Evolutionary conservation across 1,140 invertebrate species (phyloP).

Genomic region (Drosophila yakuba): DNA sequence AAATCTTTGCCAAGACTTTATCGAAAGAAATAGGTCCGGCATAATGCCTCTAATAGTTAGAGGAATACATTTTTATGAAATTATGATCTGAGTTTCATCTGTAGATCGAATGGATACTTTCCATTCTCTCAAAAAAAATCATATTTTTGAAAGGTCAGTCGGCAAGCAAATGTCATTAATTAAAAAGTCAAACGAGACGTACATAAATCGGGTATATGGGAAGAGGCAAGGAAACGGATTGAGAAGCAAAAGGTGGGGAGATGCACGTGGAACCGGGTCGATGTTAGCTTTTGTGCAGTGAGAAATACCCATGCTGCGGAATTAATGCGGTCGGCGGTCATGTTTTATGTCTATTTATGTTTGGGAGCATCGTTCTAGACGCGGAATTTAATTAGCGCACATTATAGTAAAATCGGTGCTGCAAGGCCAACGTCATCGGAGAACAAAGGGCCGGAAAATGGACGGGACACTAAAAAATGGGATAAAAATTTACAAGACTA

Average conservation of each 20-base stretch:
- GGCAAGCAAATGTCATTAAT: constrained; percentile 69
- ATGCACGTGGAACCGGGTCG: constrained; percentile 41
- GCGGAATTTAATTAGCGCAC: constrained; percentile 76
- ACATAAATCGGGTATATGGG: constrained; percentile 4
- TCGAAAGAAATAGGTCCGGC: too few species aligned
- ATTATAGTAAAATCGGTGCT: constrained; percentile 29
- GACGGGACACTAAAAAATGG: constrained; percentile 8
- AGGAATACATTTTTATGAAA: too few species aligned
- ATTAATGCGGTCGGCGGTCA: constrained; percentile 21
- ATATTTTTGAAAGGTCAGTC: constrained; percentile 18
- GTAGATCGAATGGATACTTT: background rate
- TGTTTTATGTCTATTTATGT: constrained; percentile 26
- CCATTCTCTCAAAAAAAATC: constrained; percentile 4
- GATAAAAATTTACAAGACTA: background rate
- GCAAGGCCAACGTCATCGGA: constrained; percentile 77
- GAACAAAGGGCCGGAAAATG: background rate
- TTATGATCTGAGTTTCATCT: too few species aligned
- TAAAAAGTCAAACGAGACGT: constrained; percentile 54
- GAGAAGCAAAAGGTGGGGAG: constrained; percentile 17
- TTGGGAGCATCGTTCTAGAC: constrained; percentile 51
- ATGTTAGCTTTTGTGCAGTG: constrained; percentile 41
- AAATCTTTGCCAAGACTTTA: too few species aligned
- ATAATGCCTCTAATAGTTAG: too few species aligned
- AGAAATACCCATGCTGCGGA: constrained; percentile 47
- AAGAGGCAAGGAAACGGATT: background rate